Conservation (phyloP, 1,140 invertebrate genomes). For the Papilio aristodemus region DNA sequence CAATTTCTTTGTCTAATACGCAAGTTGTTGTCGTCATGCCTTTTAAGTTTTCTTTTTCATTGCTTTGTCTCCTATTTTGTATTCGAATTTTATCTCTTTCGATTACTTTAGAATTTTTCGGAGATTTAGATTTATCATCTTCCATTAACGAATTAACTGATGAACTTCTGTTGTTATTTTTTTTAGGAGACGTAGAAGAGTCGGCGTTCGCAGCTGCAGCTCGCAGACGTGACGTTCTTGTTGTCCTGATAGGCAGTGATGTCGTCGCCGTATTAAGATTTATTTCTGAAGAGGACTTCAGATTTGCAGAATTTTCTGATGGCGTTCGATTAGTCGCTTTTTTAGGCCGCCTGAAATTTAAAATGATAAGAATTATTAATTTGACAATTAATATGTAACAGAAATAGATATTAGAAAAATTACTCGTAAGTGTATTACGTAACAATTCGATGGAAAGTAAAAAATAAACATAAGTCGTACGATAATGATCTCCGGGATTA, state of each 20-base stretch:
- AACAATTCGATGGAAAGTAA: too few species aligned
- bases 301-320: conserved; percentile 57
- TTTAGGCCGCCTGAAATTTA: conserved; percentile 65
- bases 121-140: conserved; percentile 61
- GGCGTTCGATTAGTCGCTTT: conserved; percentile 53
- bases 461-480: too few species aligned
- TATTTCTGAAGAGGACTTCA: conserved; percentile 74
- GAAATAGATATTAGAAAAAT: conserved; percentile 30
- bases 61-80: conserved; percentile 59
- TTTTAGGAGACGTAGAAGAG: conserved; percentile 56
- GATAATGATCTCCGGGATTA: too few species aligned
- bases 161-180: conserved; percentile 68
- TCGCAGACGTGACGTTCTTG: conserved; percentile 85
- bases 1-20: conserved; percentile 66
- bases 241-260: conserved; percentile 83
- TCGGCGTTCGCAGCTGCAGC: conserved; percentile 81
- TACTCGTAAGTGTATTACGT: too few species aligned
- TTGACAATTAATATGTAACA: too few species aligned
- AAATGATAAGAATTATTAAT: neutral
- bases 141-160: conserved; percentile 68
- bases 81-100: conserved; percentile 69
- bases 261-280: conserved; percentile 75
- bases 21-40: conserved; percentile 48
- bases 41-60: conserved; percentile 74
- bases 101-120: conserved; percentile 67